Conservation (phyloP, 1,140 invertebrate species). For the Bombus pascuorum region DNA sequence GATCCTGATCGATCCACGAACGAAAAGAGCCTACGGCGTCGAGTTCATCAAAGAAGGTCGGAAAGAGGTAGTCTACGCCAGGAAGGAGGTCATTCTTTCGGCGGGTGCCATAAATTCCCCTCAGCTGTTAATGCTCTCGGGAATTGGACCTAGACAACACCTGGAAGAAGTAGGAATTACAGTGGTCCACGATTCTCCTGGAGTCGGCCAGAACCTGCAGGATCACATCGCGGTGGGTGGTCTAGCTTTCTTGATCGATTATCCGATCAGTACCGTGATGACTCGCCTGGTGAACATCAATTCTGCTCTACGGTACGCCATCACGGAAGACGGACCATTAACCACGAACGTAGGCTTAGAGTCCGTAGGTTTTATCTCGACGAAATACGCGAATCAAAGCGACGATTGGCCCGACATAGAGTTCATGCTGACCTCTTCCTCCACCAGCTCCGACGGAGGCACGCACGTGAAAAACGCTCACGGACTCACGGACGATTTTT, state of each 20-base stretch:
- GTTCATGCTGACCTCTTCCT: constrained; percentile 93
- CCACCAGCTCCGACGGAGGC: constrained; percentile 90
- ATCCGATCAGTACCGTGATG: constrained; percentile 89
- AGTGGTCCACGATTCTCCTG: constrained; percentile 88
- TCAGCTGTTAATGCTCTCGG: constrained; percentile 93
- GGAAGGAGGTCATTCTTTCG: constrained; percentile 90
- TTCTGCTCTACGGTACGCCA: constrained; percentile 89
- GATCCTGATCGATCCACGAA: constrained; percentile 88
- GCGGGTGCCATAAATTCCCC: constrained; percentile 91
- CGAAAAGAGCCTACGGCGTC: constrained; percentile 89
- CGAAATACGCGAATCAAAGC: constrained; percentile 91
- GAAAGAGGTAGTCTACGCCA: constrained; percentile 86
- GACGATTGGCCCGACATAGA: constrained; percentile 96
- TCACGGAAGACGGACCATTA: constrained; percentile 90
- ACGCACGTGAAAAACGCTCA: constrained; percentile 90
- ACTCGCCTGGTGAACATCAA: constrained; percentile 90
- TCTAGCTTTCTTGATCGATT: constrained; percentile 90
- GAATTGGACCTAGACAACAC: constrained; percentile 89
- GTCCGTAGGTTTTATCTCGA: constrained; percentile 92
- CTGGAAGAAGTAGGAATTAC: constrained; percentile 86
- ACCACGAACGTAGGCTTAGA: constrained; percentile 92
- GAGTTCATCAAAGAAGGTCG: constrained; percentile 88
- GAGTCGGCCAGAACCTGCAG: constrained; percentile 91
- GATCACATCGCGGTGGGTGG: constrained; percentile 92
- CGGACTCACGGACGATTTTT: constrained; percentile 90